These are phyloP conservation scores for Calidris pygmaea DNA, from an alignment of 2,113 vertebrate genomes.

Conservation along the genomic window DNA sequence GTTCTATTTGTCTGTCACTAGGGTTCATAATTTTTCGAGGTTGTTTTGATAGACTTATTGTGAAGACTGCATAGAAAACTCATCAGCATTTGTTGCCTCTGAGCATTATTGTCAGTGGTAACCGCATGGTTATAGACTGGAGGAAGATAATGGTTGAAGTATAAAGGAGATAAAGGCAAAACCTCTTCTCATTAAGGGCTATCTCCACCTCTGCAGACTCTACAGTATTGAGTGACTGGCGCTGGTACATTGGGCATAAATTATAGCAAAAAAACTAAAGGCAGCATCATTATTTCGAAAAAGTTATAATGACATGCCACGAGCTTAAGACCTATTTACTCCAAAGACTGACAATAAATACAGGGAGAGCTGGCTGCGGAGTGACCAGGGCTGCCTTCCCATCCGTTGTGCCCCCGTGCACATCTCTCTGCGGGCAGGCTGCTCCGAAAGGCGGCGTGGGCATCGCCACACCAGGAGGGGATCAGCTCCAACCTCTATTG, in stretches of 20 bases:
- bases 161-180: conserved; percentile 94
- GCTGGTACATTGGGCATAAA: conserved; percentile 86
- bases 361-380: not conserved
- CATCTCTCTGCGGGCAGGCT: not conserved
- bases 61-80: conserved; percentile 94
- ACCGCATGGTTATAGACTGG: conserved; percentile 97
- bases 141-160: conserved; percentile 95
- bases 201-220: conserved; percentile 96
- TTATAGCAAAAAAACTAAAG: conserved; percentile 79
- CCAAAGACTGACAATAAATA: conserved; percentile 56
- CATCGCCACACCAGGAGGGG: accelerated
- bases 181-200: conserved; percentile 99
- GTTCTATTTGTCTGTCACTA: conserved; percentile 88
- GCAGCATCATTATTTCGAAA: conserved; percentile 59
- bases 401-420: not conserved
- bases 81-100: conserved; percentile 96
- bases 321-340: conserved; percentile 70
- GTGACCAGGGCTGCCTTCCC: conserved; percentile 14
- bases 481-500: accelerated
- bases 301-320: conserved; percentile 71
- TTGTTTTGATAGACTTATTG: conserved; percentile 97
- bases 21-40: conserved; percentile 87
- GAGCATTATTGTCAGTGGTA: conserved; percentile 96
- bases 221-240: conserved; percentile 88
- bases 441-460: not conserved